phyloP scores from a whole-genome alignment of 2,888 invertebrate genomes.

The Listrodromus nycthemerus region DNA sequence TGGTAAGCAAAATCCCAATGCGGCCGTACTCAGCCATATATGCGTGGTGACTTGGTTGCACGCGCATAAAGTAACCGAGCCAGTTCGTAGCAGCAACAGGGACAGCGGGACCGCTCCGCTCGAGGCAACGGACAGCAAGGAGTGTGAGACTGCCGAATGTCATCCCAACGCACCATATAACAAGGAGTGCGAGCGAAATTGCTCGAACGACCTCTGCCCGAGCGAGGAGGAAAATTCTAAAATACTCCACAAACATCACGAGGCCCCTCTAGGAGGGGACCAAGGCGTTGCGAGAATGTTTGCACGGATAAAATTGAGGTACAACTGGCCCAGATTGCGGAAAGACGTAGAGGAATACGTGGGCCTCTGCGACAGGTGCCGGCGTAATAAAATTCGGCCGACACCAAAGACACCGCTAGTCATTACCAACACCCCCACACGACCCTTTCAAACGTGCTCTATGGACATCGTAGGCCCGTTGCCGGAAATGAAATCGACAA shows the following conservation, averaged over 20 bases:
- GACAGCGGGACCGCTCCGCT: not conserved
- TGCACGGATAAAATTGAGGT: too few relatives aligned
- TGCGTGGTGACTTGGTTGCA: not conserved
- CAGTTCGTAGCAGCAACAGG: not conserved
- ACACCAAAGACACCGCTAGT: constrained; percentile 16
- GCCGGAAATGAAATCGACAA: constrained; percentile 50
- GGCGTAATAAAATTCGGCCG: constrained; percentile 36
- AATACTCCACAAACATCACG: too few relatives aligned
- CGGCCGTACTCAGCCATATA: too few relatives aligned
- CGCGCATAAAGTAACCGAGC: not conserved
- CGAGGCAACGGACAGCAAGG: not conserved
- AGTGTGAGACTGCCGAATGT: not conserved
- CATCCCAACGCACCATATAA: too few relatives aligned
- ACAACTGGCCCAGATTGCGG: too few relatives aligned
- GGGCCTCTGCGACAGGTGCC: constrained; percentile 18
- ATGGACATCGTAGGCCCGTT: constrained; percentile 70
- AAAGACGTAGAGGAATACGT: too few relatives aligned
- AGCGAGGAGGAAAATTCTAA: too few relatives aligned
- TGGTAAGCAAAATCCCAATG: too few relatives aligned
- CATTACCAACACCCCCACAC: constrained; percentile 24
- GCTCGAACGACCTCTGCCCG: too few relatives aligned
- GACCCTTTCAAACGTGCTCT: constrained; percentile 63
- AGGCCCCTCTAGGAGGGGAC: too few relatives aligned
- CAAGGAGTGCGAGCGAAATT: too few relatives aligned
- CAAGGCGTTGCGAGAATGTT: too few relatives aligned